phyloP scores from a whole-genome alignment of 2,113 vertebrate species.

The Cisticola juncidis region DNA sequence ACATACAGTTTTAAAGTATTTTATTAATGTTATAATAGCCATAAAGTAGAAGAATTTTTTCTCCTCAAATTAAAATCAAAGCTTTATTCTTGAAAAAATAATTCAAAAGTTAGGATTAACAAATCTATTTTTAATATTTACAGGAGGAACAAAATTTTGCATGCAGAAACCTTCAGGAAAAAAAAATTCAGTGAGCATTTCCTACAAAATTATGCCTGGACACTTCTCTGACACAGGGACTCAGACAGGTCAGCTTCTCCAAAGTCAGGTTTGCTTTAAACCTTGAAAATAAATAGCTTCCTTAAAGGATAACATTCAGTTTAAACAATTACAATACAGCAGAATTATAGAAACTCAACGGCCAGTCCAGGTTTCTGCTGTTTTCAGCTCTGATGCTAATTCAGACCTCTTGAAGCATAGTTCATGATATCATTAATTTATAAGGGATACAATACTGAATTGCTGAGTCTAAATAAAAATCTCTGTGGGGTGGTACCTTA shows the following conservation, averaged over 20 bases:
- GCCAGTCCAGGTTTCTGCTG: background rate
- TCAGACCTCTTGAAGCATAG: background rate
- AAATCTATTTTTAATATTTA: background rate
- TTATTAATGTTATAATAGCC: background rate
- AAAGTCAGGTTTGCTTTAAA: background rate
- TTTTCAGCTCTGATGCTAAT: background rate
- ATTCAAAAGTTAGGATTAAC: background rate
- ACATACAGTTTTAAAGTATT: background rate
- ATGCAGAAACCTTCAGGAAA: background rate
- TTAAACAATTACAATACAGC: background rate
- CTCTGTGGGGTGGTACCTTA: background rate
- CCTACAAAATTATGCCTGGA: background rate
- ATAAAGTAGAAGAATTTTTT: background rate
- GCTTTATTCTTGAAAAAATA: background rate
- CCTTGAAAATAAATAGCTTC: background rate
- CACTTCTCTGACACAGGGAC: background rate
- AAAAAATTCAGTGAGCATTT: background rate
- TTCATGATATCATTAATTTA: background rate
- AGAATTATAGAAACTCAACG: background rate
- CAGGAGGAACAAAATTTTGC: background rate
- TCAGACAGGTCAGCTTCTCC: background rate
- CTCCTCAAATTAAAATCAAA: background rate
- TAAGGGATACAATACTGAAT: background rate
- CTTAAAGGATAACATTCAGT: background rate
- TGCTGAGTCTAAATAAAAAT: background rate